Base-by-base conservation (phyloP, 2,888 invertebrate species). In the Mimumesa dahlbomi region DNA sequence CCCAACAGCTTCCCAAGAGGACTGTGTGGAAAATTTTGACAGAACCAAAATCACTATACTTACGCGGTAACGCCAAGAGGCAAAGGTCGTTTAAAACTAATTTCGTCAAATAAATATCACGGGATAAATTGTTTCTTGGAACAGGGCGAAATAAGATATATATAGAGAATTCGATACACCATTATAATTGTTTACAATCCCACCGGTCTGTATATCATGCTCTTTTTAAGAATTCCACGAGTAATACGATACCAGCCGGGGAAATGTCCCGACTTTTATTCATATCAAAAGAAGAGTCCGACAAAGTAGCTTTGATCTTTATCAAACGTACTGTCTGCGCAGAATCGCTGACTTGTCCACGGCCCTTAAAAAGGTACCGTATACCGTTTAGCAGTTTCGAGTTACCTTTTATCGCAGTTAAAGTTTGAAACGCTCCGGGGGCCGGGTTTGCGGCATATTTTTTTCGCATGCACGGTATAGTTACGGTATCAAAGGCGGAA, bases 1-100 rank as follows among this genome's bases (percentile, higher is more conserved):
- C 82, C 84, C 84, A 76, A 78, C 83, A 77, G 81, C 77, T 71
- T 82, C 77, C 77, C 81, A 68, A 65, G 73, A 65, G 71, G 66
- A 68, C 70, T 72, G 58, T 72, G 79, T 64, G 69, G 53, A 52
- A 78, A 82, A 75, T 76, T 81, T 73, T 62, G 65, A 58, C 76
- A 22, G 40, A 52, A 53, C 62, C 40, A 38, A 61, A 63, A 56
- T n/a, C n/a, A n/a, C n/a, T n/a, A n/a, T n/a, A n/a, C n/a, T n/a
- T n/a, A n/a, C n/a, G n/a, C n/a, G n/a, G n/a, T n/a, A n/a, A n/a
- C n/a, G n/a, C n/a, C n/a, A n/a, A n/a, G n/a, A n/a, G n/a, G n/a
- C n/a, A n/a, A n/a, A n/a, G n/a, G n/a, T n/a, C n/a, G n/a, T n/a
- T n/a, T n/a, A n/a, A n/a, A n/a, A n/a, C n/a, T n/a, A n/a, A n/a